Base-by-base conservation (phyloP, 2,888 invertebrate genomes). In the Eustalomyia histrio region DNA sequence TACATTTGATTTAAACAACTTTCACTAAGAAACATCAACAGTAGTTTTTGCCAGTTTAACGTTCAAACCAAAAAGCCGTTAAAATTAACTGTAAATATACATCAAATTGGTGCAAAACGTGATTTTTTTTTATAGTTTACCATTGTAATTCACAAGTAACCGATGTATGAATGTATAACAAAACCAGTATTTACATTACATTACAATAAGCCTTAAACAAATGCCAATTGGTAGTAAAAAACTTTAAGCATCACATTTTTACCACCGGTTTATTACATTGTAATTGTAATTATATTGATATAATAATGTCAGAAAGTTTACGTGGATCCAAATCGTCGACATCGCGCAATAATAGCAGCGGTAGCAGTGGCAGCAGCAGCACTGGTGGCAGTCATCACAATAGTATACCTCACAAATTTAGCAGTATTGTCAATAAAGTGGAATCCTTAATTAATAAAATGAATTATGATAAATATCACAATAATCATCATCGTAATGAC, bases 391-490 rank as follows among this genome's bases (percentile, higher is more conserved):
- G 16, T 65, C 68, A 60, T 39, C 71, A 67, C n/a, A 61, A 68
- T 17, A 60, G 84, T 80, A 24, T 82, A 21, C 81, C 76, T 21
- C 85, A 86, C 43, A 89, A 89, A 82, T 86, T 89, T 74, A 89
- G 87, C 85, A 88, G 89, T 83, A 89, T 89, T 79, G 89, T 89
- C 39, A 87, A 89, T 78, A 89, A 89, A 72, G 88, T 89, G 69
- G 89, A 89, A 76, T 88, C 89, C 12, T 80, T 89, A 69, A 89
- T 89, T 24, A 86, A 83, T 76, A 88, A 87, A 83, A 89, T 89
- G 85, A 87, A 89, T 52, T 84, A 87, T 75, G 89, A 89, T 57
- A 89, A 89, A 83, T 75, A 71, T 43, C 43, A 39, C 14, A 33
- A 53, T 55, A 12, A 58, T 14, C 63, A 61, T 39, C 74, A 74